Conservation (phyloP, 2,113 vertebrate genomes). For the Eleginops maclovinus region DNA sequence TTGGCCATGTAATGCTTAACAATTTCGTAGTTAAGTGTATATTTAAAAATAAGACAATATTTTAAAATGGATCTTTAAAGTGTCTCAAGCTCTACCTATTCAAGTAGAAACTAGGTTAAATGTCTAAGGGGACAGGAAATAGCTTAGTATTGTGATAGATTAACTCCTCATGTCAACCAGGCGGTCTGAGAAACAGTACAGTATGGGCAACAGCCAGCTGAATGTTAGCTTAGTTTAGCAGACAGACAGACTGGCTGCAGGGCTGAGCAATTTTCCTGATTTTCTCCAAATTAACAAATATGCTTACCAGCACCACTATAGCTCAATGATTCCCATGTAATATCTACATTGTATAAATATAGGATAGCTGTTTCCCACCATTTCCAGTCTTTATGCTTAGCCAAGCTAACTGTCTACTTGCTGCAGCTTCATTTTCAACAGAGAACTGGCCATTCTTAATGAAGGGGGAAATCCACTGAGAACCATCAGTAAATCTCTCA, state of each 20-base stretch:
- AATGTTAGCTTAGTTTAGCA: neutral
- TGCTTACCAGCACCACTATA: neutral
- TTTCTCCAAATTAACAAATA: neutral
- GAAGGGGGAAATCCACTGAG: neutral
- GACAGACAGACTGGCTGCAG: neutral
- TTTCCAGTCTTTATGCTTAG: neutral
- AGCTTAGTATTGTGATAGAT: neutral
- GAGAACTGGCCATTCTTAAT: neutral
- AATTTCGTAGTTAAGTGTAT: neutral
- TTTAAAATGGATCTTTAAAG: neutral
- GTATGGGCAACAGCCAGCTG: neutral
- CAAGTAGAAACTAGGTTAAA: slow-evolving; percentile 57
- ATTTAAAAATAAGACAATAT: neutral
- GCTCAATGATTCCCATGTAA: neutral
- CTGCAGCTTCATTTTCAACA: too few relatives aligned
- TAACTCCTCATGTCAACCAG: neutral
- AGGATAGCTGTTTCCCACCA: neutral
- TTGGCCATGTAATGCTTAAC: neutral
- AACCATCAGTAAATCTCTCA: neutral
- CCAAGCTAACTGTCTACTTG: too few relatives aligned
- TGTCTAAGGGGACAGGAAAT: slow-evolving; percentile 53
- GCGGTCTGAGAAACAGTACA: neutral
- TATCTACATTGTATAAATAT: neutral
- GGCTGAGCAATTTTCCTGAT: neutral
- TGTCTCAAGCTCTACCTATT: slow-evolving; percentile 12